A percentile compares a stretch with the other conserved stretches of the same genome.
Conservation (phyloP, 23 tunicate genomes). For the Botrylloides violaceus region DNA sequence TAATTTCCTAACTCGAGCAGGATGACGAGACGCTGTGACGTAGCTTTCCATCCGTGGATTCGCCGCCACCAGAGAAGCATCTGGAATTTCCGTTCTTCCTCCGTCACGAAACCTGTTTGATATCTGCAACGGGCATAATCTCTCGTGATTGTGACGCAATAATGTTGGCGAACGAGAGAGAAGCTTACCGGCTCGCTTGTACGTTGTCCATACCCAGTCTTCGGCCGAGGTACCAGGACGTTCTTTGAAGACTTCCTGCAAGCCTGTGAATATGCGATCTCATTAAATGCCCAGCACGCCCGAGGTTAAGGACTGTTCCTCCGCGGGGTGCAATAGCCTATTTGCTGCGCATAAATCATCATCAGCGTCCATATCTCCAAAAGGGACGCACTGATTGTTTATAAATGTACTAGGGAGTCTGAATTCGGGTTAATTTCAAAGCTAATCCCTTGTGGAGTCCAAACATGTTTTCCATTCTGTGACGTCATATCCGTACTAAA, state of each 20-base stretch:
- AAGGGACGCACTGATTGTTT: no score
- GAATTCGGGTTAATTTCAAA: no score
- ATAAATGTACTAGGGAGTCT: no score
- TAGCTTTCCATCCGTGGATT: conserved; percentile 58
- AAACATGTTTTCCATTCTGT: no score
- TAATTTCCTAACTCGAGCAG: conserved; percentile 51
- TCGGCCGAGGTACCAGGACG: conserved; percentile 80
- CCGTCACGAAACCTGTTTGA: background rate
- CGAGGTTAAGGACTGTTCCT: no score
- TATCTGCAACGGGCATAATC: conserved; percentile 10
- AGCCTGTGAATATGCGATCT: conserved; percentile 20
- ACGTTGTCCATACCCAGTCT: conserved; percentile 49
- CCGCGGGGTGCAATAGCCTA: no score
- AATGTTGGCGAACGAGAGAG: background rate
- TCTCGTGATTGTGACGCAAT: background rate
- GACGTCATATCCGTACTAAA: no score
- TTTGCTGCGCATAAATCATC: no score
- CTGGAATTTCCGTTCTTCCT: conserved; percentile 29
- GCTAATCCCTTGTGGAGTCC: no score
- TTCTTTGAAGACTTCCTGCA: conserved; percentile 31
- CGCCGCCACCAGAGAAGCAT: conserved; percentile 58
- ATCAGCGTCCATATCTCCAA: no score
- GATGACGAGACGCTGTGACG: conserved; percentile 55
- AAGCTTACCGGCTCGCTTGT: conserved; percentile 6
- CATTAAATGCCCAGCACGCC: no score